Base-by-base conservation (phyloP, 2,113 vertebrate genomes). In the Sorex araneus region DNA sequence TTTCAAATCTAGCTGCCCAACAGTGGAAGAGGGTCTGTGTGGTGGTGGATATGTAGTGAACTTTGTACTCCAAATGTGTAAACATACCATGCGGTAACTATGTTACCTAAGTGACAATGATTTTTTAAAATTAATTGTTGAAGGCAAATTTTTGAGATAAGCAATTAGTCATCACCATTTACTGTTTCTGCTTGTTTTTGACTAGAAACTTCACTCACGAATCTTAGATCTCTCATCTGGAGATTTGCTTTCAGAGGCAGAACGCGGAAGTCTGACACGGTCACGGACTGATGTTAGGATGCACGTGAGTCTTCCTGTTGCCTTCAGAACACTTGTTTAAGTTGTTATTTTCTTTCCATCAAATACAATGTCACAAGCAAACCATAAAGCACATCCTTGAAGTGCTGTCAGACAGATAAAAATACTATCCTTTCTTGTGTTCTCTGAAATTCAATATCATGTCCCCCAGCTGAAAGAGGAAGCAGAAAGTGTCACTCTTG, bases 161-260 rank as follows among this genome's bases (percentile, higher is more conserved):
- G 21, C n/a, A 82, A 57, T 34, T 74, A 84, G 86, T 54, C 36
- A 30, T 93, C 28, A 3, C 81, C 92, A 89, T 95, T 92, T 94
- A 87, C 84, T 79, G 76, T 93, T 96, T 95, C 95, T 88, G 70
- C 92, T 96, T 97, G 63, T 73, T 97, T 90, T 63, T 95, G 94
- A 95, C 86, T 96, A 99, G 99, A 99, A 99, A 97, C 98, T 99
- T 95, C 98, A 99, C 95, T 99, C 98, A 11, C 97, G 97, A 92
- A 98, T 99, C 97, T 96, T 98, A 97, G 98, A 98, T 97, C 98
- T 99, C 92, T 99, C 98, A 19, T 98, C 98, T 19, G 98, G 98
- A 69, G 98, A 99, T 95, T 94, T 99, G 94, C 98, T 98, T 19
- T 96, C 98, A 94, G 98, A 99, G 90, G 97, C 97, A 1, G 98